These are phyloP conservation scores for Lepas anatifera DNA, from an alignment of 2,888 invertebrate species.

Conservation along the genomic window DNA sequence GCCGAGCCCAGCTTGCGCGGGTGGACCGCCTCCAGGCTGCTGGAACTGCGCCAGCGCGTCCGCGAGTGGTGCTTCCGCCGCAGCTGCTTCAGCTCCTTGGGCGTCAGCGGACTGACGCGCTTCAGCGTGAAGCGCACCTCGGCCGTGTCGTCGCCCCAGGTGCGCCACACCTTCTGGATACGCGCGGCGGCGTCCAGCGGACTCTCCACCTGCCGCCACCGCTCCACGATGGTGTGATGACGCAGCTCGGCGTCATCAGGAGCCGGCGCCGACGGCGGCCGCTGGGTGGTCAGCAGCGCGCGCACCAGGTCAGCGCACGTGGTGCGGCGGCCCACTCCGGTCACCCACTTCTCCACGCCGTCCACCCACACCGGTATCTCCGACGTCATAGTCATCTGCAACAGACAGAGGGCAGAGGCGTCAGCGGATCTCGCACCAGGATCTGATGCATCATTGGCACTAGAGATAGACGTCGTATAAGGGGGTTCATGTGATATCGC, in stretches of 20 bases:
- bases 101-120: conserved; percentile 4
- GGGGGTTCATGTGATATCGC: too few relatives aligned
- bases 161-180: conserved; percentile 21
- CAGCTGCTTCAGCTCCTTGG: background rate
- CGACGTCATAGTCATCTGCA: conserved; percentile 1
- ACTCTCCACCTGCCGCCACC: conserved; percentile 56
- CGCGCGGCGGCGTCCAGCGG: conserved; percentile 17
- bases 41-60: conserved; percentile 7
- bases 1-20: conserved; percentile 14
- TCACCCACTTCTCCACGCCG: conserved; percentile 65
- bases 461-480: too few relatives aligned
- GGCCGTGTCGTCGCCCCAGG: conserved; percentile 22
- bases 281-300: conserved; percentile 46
- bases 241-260: conserved; percentile 20
- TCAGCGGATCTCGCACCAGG: too few relatives aligned
- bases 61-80: conserved; percentile 1
- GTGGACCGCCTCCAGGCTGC: conserved; percentile 10
- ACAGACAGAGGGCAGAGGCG: too few relatives aligned
- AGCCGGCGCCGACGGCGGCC: conserved; percentile 35
- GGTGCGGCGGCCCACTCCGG: conserved; percentile 59
- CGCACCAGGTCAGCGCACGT: conserved; percentile 66
- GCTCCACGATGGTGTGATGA: conserved; percentile 59
- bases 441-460: too few relatives aligned
- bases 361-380: conserved; percentile 62
- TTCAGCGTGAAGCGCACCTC: conserved; percentile 23